Percentiles rank a stretch among this genome's conserved stretches.
Evolutionary conservation across 2,888 invertebrate genomes (phyloP).

Genomic region (Phalangium opilio): DNA sequence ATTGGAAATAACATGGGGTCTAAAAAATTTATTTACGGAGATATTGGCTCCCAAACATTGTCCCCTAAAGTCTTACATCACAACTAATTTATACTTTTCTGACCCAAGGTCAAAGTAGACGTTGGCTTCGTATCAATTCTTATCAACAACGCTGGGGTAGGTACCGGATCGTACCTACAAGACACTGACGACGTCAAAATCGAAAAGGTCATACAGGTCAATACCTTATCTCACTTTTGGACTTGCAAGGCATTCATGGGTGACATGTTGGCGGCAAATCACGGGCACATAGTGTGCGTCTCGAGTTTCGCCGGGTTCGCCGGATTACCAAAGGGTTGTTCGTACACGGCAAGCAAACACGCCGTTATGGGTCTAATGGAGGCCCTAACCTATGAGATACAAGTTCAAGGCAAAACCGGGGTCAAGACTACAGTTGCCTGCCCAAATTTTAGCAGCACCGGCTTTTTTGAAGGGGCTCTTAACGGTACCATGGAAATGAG

Average conservation of each 20-base stretch:
- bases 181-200: conserved; percentile 74
- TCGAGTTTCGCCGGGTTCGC: conserved; percentile 78
- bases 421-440: conserved; percentile 79
- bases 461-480: conserved; percentile 80
- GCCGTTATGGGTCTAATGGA: conserved; percentile 90
- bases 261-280: conserved; percentile 66
- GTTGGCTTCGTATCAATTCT: conserved; percentile 67
- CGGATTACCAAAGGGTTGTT: conserved; percentile 64
- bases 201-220: conserved; percentile 74
- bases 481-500: no score
- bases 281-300: conserved; percentile 84
- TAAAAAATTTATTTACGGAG: no score
- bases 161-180: conserved; percentile 58
- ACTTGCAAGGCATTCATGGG: conserved; percentile 85
- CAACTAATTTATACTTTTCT: no score
- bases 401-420: conserved; percentile 34
- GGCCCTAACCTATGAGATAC: conserved; percentile 59
- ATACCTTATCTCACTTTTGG: conserved; percentile 81
- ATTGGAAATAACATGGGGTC: no score
- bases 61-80: no score
- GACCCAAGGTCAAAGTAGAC: conserved; percentile 56
- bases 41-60: no score
- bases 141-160: conserved; percentile 89
- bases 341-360: conserved; percentile 88
- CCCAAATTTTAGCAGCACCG: conserved; percentile 91